These are phyloP conservation scores for Metopia argyrocephala DNA, from an alignment of 2,888 invertebrate species.

Conservation along the genomic window DNA sequence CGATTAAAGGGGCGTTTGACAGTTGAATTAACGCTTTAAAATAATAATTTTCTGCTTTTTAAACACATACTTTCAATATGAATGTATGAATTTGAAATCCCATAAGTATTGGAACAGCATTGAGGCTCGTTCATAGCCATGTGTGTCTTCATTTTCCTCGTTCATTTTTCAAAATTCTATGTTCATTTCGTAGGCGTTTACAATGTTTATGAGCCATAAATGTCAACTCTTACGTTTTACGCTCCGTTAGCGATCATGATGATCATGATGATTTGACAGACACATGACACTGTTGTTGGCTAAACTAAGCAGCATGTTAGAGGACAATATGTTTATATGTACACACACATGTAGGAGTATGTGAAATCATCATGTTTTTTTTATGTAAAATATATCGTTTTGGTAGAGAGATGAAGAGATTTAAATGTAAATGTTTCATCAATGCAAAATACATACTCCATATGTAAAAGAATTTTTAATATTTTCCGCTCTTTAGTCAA, in stretches of 20 bases:
- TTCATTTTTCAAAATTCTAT: slow-evolving; percentile 31
- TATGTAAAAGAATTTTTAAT: slow-evolving; percentile 10
- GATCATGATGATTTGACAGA: slow-evolving; percentile 43
- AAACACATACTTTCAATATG: background rate
- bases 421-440: too few relatives aligned
- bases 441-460: background rate
- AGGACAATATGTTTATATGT: slow-evolving; percentile 17
- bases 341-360: background rate
- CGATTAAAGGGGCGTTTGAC: slow-evolving; percentile 64
- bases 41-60: slow-evolving; percentile 18
- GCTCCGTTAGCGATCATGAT: slow-evolving; percentile 4
- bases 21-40: slow-evolving; percentile 43
- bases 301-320: slow-evolving; percentile 69
- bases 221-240: slow-evolving; percentile 66
- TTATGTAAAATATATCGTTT: too few relatives aligned
- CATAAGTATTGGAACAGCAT: slow-evolving; percentile 42
- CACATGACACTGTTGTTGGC: slow-evolving; percentile 68
- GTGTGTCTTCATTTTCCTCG: slow-evolving; percentile 61
- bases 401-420: too few relatives aligned
- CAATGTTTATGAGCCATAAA: slow-evolving; percentile 73
- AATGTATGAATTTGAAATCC: slow-evolving; percentile 53
- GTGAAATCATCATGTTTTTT: too few relatives aligned
- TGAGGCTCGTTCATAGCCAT: slow-evolving; percentile 65
- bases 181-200: slow-evolving; percentile 72
- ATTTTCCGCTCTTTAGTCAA: slow-evolving; percentile 6